phyloP scores from a whole-genome alignment of 1,140 invertebrate species.

The Ditylenchus dipsaci region DNA sequence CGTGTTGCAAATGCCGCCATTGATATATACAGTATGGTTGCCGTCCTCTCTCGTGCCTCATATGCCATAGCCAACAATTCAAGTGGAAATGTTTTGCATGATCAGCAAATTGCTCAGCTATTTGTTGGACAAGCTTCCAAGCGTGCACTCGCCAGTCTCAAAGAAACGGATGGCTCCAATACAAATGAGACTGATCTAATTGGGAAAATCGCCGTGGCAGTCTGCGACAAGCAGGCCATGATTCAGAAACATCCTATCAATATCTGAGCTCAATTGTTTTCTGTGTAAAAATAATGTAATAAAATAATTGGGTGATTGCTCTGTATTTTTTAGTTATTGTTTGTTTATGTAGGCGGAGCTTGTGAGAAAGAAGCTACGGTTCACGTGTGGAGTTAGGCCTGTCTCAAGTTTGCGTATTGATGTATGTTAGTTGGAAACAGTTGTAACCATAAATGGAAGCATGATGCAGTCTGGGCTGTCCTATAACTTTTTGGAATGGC shows the following conservation, averaged over 20 bases:
- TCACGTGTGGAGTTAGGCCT: too few species aligned
- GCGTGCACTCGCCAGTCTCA: slow-evolving; percentile 68
- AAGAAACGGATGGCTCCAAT: slow-evolving; percentile 63
- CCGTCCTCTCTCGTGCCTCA: slow-evolving; percentile 74
- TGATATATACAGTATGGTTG: slow-evolving; percentile 74
- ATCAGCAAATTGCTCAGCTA: slow-evolving; percentile 71
- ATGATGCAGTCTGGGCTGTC: too few species aligned
- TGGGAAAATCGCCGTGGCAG: slow-evolving; percentile 67
- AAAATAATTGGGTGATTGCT: too few species aligned
- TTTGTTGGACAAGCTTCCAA: slow-evolving; percentile 73
- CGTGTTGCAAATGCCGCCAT: slow-evolving; percentile 72
- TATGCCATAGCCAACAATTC: slow-evolving; percentile 67
- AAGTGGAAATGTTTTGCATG: slow-evolving; percentile 70
- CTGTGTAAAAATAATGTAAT: too few species aligned
- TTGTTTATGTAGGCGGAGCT: too few species aligned
- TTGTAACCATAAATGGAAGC: too few species aligned
- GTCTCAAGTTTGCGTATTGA: too few species aligned
- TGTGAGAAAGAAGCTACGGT: too few species aligned
- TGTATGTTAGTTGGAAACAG: too few species aligned
- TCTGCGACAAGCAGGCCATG: not conserved
- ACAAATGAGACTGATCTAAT: slow-evolving; percentile 69
- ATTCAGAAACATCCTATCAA: not conserved
- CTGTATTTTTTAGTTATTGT: too few species aligned
- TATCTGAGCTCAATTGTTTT: not conserved
- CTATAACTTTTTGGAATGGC: too few species aligned